Evolutionary conservation across 2,888 invertebrate species (phyloP).

Genomic region (Megalurothrips usitatus): DNA sequence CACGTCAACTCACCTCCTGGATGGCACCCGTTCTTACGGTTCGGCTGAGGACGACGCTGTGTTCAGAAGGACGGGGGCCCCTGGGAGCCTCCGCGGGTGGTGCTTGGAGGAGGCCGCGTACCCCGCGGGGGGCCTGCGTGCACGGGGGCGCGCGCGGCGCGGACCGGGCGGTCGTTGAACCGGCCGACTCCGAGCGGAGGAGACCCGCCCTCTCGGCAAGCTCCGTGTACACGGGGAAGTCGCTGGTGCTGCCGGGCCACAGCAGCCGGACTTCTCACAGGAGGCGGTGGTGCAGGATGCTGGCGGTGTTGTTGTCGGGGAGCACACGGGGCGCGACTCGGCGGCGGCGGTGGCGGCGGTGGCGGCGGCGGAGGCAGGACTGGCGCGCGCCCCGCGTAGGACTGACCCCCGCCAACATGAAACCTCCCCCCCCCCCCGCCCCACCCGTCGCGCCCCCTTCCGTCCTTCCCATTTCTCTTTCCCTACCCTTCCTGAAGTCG

Average conservation of each 20-base stretch:
- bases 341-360: not conserved
- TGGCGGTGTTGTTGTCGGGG: not conserved
- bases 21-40: not conserved
- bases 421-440: not conserved
- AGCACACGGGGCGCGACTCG: not conserved
- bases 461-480: not conserved
- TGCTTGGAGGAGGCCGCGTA: not conserved
- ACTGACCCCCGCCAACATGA: constrained; percentile 22
- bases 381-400: not conserved
- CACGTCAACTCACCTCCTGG: not conserved
- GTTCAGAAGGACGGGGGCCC: not conserved
- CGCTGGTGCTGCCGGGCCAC: not conserved
- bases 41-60: constrained; percentile 1
- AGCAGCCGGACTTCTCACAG: not conserved
- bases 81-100: not conserved
- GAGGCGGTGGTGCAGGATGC: not conserved
- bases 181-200: constrained; percentile 35
- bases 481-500: not conserved
- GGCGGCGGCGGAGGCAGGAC: not conserved
- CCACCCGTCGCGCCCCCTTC: not conserved
- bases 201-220: not conserved
- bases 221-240: not conserved
- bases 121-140: not conserved
- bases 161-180: constrained; percentile 33
- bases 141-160: not conserved